phyloP scores from a whole-genome alignment of 2,113 vertebrate genomes.

The Oncorhynchus tshawytscha region DNA sequence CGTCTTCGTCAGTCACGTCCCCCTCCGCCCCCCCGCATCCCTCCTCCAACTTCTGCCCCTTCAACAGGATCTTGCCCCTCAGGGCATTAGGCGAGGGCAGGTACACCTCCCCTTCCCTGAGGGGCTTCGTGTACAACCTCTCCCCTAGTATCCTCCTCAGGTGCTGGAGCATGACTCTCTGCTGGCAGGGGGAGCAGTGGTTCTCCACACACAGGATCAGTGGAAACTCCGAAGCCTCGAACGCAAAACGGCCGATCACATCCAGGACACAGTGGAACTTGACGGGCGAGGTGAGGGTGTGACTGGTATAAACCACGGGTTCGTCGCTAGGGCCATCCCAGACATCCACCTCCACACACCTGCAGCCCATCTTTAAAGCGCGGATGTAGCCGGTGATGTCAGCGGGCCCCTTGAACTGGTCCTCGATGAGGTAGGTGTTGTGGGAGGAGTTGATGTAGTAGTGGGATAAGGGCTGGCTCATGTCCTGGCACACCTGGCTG shows the following conservation, averaged over 20 bases:
- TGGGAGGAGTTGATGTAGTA: conserved; percentile 95
- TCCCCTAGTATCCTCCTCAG: conserved; percentile 84
- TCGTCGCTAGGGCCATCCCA: conserved; percentile 89
- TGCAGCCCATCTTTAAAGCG: conserved; percentile 91
- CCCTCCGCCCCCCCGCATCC: conserved; percentile 77
- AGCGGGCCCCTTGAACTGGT: conserved; percentile 89
- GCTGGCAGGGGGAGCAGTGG: conserved; percentile 87
- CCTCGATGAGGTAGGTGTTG: conserved; percentile 95
- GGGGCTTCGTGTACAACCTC: conserved; percentile 76
- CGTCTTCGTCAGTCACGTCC: conserved; percentile 87
- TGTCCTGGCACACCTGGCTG: conserved; percentile 88
- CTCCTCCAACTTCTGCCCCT: conserved; percentile 83
- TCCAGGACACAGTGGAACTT: conserved; percentile 86
- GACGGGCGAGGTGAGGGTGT: conserved; percentile 87
- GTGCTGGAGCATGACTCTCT: conserved; percentile 84
- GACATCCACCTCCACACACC: conserved; percentile 88
- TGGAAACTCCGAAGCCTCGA: conserved; percentile 88
- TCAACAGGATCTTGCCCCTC: conserved; percentile 84
- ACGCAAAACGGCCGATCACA: conserved; percentile 87
- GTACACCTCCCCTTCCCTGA: conserved; percentile 77
- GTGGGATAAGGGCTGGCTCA: conserved; percentile 91
- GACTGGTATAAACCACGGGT: conserved; percentile 88
- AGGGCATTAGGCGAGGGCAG: conserved; percentile 85
- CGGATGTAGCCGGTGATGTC: conserved; percentile 92
- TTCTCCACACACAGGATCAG: conserved; percentile 92